Evolutionary conservation across 2,797 vertebrate species (phyloP), one percentile per base, ranked within the genome.

Genomic region (Echiichthys vipera): DNA sequence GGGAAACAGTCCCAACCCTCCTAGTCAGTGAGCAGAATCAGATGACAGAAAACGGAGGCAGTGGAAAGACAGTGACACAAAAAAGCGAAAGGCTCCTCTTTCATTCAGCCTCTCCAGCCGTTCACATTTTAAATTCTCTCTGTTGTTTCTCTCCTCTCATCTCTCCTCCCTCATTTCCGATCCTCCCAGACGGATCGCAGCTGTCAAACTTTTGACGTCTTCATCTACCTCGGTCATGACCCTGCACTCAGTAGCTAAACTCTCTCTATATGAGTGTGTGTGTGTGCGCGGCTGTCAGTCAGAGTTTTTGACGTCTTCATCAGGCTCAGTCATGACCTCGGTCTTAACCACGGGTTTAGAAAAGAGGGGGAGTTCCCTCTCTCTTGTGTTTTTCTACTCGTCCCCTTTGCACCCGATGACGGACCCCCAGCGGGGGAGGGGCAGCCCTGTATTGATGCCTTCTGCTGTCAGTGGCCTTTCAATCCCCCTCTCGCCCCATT

Each of bases 121-220:
- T 77, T 83, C 85, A 57, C 84, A 89, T 90, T 88, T 91, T 65
- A 70, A 34, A 90, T 90, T 89, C 91, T 74, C 86, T 88, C 79
- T 89, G 86, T 91, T 89, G 74, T 84, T 67, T 77, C 81, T 62
- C 32, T 63, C 40, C 77, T 74, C 80, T 74, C 34, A 80, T 85
- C 83, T 80, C 80, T 40, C 72, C 73, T 76, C 79, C 79, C 62
- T 89, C 76, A 46, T 89, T 90, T 90, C 93, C 91, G 89, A 92
- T 80, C 89, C 94, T 91, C 91, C 71, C 86, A 93, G 93, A 94
- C 92, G 95, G 84, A 88, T 87, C 80, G 56, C 93, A 95, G 94
- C 97, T 98, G 97, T 98, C 95, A 96, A 95, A 95, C 93, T 86
- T 94, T 95, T 95, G 96, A 99, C 94, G 94, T 97, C 97, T 98